Evolutionary conservation across 2,113 vertebrate species (phyloP).

Genomic region (Rafetus swinhoei): DNA sequence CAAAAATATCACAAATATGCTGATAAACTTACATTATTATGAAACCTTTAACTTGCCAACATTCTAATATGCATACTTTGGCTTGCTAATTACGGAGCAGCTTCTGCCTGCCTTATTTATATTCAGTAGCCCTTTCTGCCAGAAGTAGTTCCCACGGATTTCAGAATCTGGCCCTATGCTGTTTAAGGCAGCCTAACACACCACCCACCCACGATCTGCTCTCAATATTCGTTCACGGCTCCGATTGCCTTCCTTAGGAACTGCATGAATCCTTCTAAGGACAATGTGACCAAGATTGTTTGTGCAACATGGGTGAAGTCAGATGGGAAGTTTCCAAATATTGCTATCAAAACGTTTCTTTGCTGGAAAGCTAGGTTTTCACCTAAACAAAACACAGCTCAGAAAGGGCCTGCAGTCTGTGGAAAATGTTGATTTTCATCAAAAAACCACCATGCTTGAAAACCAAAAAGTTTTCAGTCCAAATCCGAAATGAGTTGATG

Average conservation of each 20-base stretch:
- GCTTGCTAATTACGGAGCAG: not conserved
- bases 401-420: not conserved
- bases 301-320: not conserved
- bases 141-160: not conserved
- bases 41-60: not conserved
- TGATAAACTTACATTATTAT: not conserved
- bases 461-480: not conserved
- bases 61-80: not conserved
- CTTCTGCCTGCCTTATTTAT: not conserved
- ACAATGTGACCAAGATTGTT: not conserved
- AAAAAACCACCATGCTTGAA: not conserved
- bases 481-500: not conserved
- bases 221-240: not conserved
- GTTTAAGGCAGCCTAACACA: not conserved
- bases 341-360: not conserved
- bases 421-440: not conserved
- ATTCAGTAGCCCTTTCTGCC: not conserved
- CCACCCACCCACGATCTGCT: not conserved
- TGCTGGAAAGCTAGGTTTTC: not conserved
- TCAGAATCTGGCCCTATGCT: not conserved
- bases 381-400: not conserved
- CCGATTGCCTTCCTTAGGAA: not conserved
- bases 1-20: too few relatives aligned
- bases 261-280: not conserved
- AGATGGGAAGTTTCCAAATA: not conserved